Percentiles rank a stretch among this genome's conserved stretches.
phyloP scores from a whole-genome alignment of 2,797 vertebrate species.

The Nyctibius grandis region DNA sequence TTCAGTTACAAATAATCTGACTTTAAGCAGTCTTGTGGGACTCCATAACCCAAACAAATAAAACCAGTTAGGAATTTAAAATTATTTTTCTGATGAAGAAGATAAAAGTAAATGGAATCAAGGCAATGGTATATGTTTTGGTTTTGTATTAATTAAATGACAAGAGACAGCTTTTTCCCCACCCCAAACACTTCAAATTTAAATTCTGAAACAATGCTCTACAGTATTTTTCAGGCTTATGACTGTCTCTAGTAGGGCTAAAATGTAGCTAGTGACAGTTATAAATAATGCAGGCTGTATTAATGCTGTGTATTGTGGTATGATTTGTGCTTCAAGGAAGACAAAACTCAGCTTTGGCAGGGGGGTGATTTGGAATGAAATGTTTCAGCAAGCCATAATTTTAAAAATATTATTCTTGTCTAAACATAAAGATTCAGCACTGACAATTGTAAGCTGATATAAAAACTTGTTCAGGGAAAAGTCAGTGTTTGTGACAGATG shows the following conservation, averaged over 20 bases:
- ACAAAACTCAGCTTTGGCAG: slow-evolving; percentile 44
- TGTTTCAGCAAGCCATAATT: not conserved
- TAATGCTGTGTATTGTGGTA: slow-evolving; percentile 1
- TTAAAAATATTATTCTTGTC: not conserved
- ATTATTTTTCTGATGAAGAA: not conserved
- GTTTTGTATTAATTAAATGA: slow-evolving; percentile 40
- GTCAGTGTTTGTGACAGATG: not conserved
- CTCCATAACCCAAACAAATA: not conserved
- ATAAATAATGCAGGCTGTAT: slow-evolving; percentile 22
- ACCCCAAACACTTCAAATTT: not conserved
- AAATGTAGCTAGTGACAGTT: slow-evolving; percentile 45
- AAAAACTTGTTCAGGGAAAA: not conserved
- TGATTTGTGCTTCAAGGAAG: slow-evolving; percentile 39
- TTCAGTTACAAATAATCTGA: not conserved
- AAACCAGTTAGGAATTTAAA: not conserved
- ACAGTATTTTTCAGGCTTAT: slow-evolving; percentile 49
- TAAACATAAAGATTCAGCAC: not conserved
- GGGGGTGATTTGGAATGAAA: slow-evolving; percentile 7
- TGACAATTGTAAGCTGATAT: not conserved
- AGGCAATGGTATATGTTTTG: not conserved
- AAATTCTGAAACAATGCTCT: slow-evolving; percentile 46
- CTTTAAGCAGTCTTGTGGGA: not conserved
- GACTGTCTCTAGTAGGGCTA: not conserved
- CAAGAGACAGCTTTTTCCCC: not conserved
- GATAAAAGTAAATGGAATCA: not conserved